These are phyloP conservation scores for Druon quercuslanigerum DNA, from an alignment of 1,140 invertebrate species.

Conservation along the genomic window DNA sequence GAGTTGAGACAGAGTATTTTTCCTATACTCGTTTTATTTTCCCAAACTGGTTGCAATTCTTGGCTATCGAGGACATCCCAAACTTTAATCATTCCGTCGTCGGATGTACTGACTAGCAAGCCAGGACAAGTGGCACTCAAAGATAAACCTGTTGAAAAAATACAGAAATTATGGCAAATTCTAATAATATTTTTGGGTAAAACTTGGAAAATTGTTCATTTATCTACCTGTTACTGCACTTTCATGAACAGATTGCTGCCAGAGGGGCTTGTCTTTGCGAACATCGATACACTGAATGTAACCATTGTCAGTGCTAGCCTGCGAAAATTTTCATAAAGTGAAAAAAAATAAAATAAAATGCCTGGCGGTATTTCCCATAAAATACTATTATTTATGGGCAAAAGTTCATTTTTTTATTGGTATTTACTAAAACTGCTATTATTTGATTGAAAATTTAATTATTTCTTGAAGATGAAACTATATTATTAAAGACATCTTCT, in stretches of 20 bases:
- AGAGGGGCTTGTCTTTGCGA: slow-evolving; percentile 83
- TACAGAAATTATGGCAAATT: too few species aligned
- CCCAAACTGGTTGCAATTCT: slow-evolving; percentile 72
- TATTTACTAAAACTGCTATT: too few species aligned
- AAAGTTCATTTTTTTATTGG: too few species aligned
- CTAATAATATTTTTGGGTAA: too few species aligned
- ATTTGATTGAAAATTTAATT: too few species aligned
- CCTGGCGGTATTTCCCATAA: too few species aligned
- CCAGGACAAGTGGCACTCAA: slow-evolving; percentile 82
- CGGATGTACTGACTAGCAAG: slow-evolving; percentile 83
- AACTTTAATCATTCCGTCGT: slow-evolving; percentile 85
- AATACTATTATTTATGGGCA: too few species aligned
- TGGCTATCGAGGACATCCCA: slow-evolving; percentile 81
- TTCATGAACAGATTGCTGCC: slow-evolving; percentile 86
- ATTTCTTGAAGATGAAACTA: too few species aligned
- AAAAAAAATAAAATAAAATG: too few species aligned
- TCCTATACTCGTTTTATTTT: slow-evolving; percentile 82
- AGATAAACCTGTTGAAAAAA: slow-evolving; percentile 77
- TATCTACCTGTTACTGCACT: slow-evolving; percentile 88
- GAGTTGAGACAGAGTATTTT: slow-evolving; percentile 83
- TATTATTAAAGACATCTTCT: too few species aligned
- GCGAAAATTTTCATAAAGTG: slow-evolving; percentile 53
- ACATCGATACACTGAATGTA: slow-evolving; percentile 88
- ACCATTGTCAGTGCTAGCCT: slow-evolving; percentile 88
- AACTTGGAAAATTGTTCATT: slow-evolving; percentile 13